A percentile compares a stretch with the other conserved stretches of the same genome.
These are phyloP conservation scores for Blennius ocellaris DNA, from an alignment of 2,113 vertebrate species.

Conservation along the genomic window DNA sequence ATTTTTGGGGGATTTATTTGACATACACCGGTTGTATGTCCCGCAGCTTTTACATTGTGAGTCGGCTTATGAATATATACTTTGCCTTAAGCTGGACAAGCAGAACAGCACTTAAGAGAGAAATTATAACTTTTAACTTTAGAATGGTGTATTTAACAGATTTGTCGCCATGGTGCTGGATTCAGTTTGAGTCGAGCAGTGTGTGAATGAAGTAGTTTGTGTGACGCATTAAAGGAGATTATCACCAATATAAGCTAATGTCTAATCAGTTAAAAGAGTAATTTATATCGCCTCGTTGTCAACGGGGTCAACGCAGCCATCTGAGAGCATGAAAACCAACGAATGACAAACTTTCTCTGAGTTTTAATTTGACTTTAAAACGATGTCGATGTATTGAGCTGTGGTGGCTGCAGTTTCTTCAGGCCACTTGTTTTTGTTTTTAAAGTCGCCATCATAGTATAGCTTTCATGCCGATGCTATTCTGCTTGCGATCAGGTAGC, in stretches of 20 bases:
- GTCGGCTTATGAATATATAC: neutral
- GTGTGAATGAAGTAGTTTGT: neutral
- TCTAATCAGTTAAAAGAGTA: neutral
- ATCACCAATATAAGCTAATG: conserved; percentile 50
- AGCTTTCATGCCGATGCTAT: too few species aligned
- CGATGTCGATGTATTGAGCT: too few species aligned
- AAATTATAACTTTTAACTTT: neutral
- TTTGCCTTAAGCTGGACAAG: neutral
- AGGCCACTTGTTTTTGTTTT: too few species aligned
- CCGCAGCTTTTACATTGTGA: neutral
- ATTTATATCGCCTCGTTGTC: too few species aligned
- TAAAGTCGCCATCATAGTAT: too few species aligned
- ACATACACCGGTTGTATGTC: conserved; percentile 1
- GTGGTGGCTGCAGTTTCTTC: too few species aligned
- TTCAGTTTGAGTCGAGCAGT: neutral
- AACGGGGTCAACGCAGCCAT: neutral
- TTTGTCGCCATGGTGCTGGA: neutral
- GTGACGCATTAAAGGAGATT: neutral
- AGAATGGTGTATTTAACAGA: neutral
- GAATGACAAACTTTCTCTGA: too few species aligned
- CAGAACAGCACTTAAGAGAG: conserved; percentile 1
- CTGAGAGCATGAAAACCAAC: too few species aligned
- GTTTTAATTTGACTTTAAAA: too few species aligned
- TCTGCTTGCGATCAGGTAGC: too few species aligned
- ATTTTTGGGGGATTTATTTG: neutral